phyloP scores from a whole-genome alignment of 2,797 vertebrate species.

The Melanotaenia parkinsoni region DNA sequence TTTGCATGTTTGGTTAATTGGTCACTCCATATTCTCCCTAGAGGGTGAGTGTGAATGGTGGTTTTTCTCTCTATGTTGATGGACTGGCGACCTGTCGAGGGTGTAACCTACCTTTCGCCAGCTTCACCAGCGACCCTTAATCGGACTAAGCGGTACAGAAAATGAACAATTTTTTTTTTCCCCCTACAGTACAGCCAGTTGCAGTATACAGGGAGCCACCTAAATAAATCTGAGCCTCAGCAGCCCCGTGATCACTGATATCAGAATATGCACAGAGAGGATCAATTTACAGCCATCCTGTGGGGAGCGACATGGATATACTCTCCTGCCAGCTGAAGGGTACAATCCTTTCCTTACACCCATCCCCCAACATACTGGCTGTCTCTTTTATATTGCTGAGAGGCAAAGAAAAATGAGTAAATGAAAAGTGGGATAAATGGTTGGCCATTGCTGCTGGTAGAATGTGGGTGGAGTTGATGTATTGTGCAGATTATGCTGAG shows the following conservation, averaged over 20 bases:
- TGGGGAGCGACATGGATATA: conserved; percentile 45
- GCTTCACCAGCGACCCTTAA: too few relatives aligned
- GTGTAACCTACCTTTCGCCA: too few relatives aligned
- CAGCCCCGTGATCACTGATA: conserved; percentile 45
- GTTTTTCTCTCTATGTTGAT: too few relatives aligned
- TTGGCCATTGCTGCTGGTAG: conserved; percentile 11
- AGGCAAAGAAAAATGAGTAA: conserved; percentile 40
- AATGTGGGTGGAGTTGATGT: conserved; percentile 37
- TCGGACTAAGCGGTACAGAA: too few relatives aligned
- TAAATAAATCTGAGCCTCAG: conserved; percentile 58
- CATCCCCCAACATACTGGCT: conserved; percentile 39
- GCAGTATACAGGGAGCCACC: conserved; percentile 34
- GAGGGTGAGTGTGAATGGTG: too few relatives aligned
- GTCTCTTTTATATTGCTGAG: conserved; percentile 47
- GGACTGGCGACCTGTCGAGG: too few relatives aligned
- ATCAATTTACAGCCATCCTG: conserved; percentile 54
- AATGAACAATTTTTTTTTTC: not conserved
- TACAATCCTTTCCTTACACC: conserved; percentile 41
- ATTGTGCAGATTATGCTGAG: conserved; percentile 21
- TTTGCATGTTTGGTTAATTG: too few relatives aligned
- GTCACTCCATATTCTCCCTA: too few relatives aligned
- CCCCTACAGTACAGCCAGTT: conserved; percentile 6
- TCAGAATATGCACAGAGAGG: conserved; percentile 44
- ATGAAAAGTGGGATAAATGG: conserved; percentile 32
- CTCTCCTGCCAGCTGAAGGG: conserved; percentile 48